Evolutionary conservation across 1,140 invertebrate species (phyloP), one percentile per base, ranked within the genome.

Genomic region (Tyrophagus putrescentiae): DNA sequence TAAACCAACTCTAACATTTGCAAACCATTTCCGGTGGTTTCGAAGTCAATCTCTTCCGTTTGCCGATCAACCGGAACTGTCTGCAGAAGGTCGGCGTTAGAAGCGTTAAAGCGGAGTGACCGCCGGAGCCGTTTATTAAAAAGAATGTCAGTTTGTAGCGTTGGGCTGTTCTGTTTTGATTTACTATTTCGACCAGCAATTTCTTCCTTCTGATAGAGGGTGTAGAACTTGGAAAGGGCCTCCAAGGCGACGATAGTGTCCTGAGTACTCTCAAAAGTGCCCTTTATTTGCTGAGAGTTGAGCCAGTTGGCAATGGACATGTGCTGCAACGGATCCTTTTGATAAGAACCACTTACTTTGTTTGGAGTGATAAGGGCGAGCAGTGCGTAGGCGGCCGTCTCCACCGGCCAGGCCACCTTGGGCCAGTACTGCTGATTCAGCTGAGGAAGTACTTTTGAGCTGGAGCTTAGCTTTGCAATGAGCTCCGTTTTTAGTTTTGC

Each of bases 171-270:
- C n/a, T n/a, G n/a, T n/a, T n/a, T n/a, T n/a, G n/a, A n/a, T n/a
- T n/a, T n/a, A n/a, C n/a, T n/a, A n/a, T n/a, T n/a, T n/a, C n/a
- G n/a, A n/a, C n/a, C n/a, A n/a, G n/a, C n/a, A n/a, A n/a, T n/a
- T 11, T 60, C 18, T 13, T 11, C 3, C 13, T 5, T 1, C 3
- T 3, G 3, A 33, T 57, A 18, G 33, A 5, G 11, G 9, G 54
- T 53, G 23, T 67, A 67, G 64, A 71, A 74, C 57, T 71, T 66
- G 0, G 71, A 67, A 11, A 75, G 56, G 18, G 73, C 72, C 53
- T 75, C 71, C 0, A 75, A 66, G 25, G 66, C 73, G 31, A 75
- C 62, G 21, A 74, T 70, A 2, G 72, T 74, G 54, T 74, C 72
- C 70, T 73, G 72, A 7, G 72, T 74, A 13, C 71, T 72, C 16